Evolutionary conservation across 92 coral and sea anemone genomes (phyloP).

Genomic region (Scolanthus callimorphus): DNA sequence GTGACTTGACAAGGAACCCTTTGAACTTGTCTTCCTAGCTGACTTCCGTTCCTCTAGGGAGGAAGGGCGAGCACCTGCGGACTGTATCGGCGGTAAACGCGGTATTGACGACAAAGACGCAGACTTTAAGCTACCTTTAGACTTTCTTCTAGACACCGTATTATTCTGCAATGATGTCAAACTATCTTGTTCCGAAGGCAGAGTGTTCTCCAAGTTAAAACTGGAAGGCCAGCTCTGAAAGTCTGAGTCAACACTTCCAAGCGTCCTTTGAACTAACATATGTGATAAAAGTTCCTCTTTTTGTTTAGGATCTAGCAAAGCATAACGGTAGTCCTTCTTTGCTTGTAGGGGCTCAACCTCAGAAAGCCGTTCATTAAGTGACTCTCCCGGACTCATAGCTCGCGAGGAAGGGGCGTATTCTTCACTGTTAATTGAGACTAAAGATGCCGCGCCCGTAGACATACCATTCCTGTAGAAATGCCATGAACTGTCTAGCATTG

Average conservation of each 20-base stretch:
- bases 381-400: conserved; percentile 79
- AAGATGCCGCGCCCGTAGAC: conserved; percentile 94
- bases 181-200: conserved; percentile 24
- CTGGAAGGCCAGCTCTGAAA: conserved; percentile 56
- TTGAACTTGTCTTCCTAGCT: conserved; percentile 6
- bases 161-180: conserved; percentile 2
- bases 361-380: conserved; percentile 65
- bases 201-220: conserved; percentile 21
- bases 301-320: conserved; percentile 53
- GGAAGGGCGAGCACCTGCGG: conserved; percentile 70
- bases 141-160: conserved; percentile 33
- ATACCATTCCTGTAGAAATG: conserved; percentile 87
- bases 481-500: conserved; percentile 89
- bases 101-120: conserved; percentile 66
- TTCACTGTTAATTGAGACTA: conserved; percentile 76
- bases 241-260: conserved; percentile 69
- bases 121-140: conserved; percentile 52
- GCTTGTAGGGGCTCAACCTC: conserved; percentile 73
- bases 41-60: conserved; percentile 26
- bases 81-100: conserved; percentile 81
- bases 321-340: conserved; percentile 54
- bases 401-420: conserved; percentile 84
- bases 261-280: conserved; percentile 71
- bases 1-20: conserved; percentile 12
- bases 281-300: conserved; percentile 89